These are phyloP conservation scores for Oxycera nigricornis DNA, from an alignment of 2,888 invertebrate species.

Conservation along the genomic window DNA sequence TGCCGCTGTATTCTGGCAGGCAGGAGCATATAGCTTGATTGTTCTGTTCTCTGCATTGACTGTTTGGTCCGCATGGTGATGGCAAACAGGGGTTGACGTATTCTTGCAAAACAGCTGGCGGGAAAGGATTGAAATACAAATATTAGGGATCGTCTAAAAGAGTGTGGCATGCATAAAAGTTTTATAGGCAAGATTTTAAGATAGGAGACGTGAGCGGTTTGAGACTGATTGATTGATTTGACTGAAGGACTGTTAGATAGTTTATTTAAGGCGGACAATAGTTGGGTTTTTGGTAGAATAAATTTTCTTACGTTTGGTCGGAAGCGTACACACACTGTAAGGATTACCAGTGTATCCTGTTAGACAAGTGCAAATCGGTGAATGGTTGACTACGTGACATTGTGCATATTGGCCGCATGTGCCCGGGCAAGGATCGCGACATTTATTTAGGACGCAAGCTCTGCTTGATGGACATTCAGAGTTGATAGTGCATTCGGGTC, in stretches of 20 bases:
- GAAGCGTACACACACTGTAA: conserved; percentile 68
- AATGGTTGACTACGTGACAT: conserved; percentile 75
- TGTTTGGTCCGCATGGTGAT: conserved; percentile 82
- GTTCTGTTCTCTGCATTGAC: conserved; percentile 71
- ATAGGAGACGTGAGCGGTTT: too few relatives aligned
- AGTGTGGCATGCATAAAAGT: conserved; percentile 55
- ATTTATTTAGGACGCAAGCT: conserved; percentile 75
- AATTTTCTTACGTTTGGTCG: conserved; percentile 63
- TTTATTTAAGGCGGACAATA: too few relatives aligned
- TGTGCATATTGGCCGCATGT: conserved; percentile 77
- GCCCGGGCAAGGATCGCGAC: conserved; percentile 79
- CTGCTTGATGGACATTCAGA: conserved; percentile 74
- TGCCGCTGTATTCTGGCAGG: conserved; percentile 72
- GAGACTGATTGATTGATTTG: too few relatives aligned
- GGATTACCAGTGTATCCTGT: conserved; percentile 79
- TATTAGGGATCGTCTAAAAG: background rate
- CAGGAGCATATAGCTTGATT: conserved; percentile 76
- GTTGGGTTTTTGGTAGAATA: conserved; percentile 65
- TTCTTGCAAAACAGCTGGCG: conserved; percentile 52
- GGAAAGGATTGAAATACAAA: too few relatives aligned
- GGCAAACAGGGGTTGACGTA: conserved; percentile 69
- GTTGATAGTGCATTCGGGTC: conserved; percentile 76
- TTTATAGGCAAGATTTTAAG: too few relatives aligned
- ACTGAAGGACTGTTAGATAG: too few relatives aligned
- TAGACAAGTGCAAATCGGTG: conserved; percentile 73